Evolutionary conservation across 92 coral and sea anemone genomes (phyloP), one percentile per base, ranked within the genome.

Genomic region (Actinernus sp.): DNA sequence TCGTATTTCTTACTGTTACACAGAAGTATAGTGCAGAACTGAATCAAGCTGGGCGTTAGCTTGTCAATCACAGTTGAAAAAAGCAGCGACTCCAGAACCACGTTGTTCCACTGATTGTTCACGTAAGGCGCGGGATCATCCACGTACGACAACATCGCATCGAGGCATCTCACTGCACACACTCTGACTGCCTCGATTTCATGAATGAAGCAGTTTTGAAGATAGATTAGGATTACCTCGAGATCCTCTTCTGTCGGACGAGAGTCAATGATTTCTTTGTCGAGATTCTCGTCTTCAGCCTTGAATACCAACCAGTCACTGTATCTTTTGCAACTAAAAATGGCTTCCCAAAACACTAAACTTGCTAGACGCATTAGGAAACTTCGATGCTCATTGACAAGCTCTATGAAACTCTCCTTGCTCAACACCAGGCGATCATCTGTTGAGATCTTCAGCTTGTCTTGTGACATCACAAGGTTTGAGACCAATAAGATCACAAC

Each of bases 161-260:
- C 61, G 31, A 95, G 61, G 47, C 99, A 95, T 47, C 61, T 84
- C n/a, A 90, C 60, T 13, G 95, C 83, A 52, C 89, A 61, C 43
- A 70, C 43, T 54, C 78, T 74, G 36, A 95, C 72, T 21, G 83
- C 52, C 65, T 68, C 88, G 46, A 78, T 80, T 48, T 81, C 91
- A 29, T 90, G 86, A 26, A 87, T 68, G 16, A 95, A 36, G 7
- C 82, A 77, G 58, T 95, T 95, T 85, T 95, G 97, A 30, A 95
- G 63, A 53, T 78, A 83, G 44, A 84, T 78, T 29, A 87, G 57
- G 43, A 95, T 52, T 44, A 81, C 82, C 31, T 69, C 46, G 19
- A 34, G 64, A 44, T 84, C 90, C 29, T 21, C 37, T 24, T 62
- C 77, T 4, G 69, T 54, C 20, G 53, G n/a, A n/a, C n/a, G n/a